A percentile compares a stretch with the other conserved stretches of the same genome.
Conservation (phyloP, 2,113 vertebrate genomes). For the Equus przewalskii region DNA sequence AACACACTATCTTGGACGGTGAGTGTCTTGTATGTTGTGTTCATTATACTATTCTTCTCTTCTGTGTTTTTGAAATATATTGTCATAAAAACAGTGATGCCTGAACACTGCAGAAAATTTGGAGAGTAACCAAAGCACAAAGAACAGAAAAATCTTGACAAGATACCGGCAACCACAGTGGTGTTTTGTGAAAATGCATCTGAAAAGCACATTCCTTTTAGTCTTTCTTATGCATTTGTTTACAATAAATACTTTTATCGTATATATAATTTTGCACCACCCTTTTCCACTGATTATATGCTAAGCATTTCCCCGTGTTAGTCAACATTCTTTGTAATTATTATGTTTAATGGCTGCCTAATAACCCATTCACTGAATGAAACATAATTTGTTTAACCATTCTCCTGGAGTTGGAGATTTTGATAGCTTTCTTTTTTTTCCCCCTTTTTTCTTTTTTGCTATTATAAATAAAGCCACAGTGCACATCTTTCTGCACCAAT, state of each 20-base stretch:
- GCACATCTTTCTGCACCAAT: not conserved
- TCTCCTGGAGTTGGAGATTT: slow-evolving; percentile 7
- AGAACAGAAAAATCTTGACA: not conserved
- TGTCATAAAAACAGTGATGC: not conserved
- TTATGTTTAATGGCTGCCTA: slow-evolving; percentile 57
- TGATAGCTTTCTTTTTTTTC: not conserved
- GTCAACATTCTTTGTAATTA: slow-evolving; percentile 72
- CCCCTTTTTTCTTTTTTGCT: not conserved
- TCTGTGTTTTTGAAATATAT: slow-evolving; percentile 15
- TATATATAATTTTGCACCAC: slow-evolving; percentile 23
- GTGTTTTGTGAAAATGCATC: not conserved
- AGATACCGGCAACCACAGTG: not conserved
- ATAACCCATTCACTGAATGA: slow-evolving; percentile 69
- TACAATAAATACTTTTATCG: slow-evolving; percentile 36
- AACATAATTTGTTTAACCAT: slow-evolving; percentile 59
- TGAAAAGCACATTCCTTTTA: not conserved
- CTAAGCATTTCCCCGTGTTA: slow-evolving; percentile 57
- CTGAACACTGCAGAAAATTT: slow-evolving; percentile 1
- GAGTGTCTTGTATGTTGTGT: not conserved
- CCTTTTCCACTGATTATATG: slow-evolving; percentile 64
- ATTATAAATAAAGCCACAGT: not conserved
- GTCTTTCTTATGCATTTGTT: slow-evolving; percentile 38
- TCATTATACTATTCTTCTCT: not conserved
- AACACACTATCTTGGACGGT: not conserved
- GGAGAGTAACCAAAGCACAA: not conserved